Evolutionary conservation across 2,888 invertebrate genomes (phyloP), one percentile per base, ranked within the genome.

Genomic region (Hedychridium roseum): DNA sequence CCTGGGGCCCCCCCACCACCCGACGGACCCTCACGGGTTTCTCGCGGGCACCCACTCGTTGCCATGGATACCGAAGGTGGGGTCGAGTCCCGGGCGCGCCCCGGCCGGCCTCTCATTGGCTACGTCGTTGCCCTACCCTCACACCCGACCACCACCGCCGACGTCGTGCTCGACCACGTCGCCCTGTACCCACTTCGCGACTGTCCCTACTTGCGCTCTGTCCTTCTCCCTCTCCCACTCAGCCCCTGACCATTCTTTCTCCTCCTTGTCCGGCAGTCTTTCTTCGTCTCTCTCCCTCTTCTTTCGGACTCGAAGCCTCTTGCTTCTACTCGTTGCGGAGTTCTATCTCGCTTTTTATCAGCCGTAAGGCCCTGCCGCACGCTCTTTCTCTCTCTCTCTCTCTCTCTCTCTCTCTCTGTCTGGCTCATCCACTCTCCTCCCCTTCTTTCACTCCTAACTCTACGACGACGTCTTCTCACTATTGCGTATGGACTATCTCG

Each of bases 61-160:
- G 62, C 76, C 74, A 77, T 78, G 73, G 60, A 68, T 68, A 78
- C 78, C 65, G 76, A 74, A 73, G 78, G 78, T 73, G 72, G 78
- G 74, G 71, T 76, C 74, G 74, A 73, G 67, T 70, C 70, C 66
- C 69, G 74, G 76, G 71, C 76, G 64, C 71, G 76, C 76, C 76
- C 75, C 71, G 73, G 57, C 56, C 54, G 64, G 55, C 51, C 68
- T 72, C 74, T 75, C 74, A 76, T 76, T 76, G 76, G 76, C 75
- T 71, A 62, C 67, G 47, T 59, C 42, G 46, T 54, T 66, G 63
- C 68, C 71, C 70, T 72, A 68, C 70, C 70, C 61, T 60, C 55
- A 50, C 55, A n/a, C 58, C 52, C 45, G 48, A 44, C 57, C 48
- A 43, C 50, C 62, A 60, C n/a, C n/a, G n/a, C n/a, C n/a, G n/a